Conservation (phyloP, 2,113 vertebrate species). For the Bufo gargarizans region DNA sequence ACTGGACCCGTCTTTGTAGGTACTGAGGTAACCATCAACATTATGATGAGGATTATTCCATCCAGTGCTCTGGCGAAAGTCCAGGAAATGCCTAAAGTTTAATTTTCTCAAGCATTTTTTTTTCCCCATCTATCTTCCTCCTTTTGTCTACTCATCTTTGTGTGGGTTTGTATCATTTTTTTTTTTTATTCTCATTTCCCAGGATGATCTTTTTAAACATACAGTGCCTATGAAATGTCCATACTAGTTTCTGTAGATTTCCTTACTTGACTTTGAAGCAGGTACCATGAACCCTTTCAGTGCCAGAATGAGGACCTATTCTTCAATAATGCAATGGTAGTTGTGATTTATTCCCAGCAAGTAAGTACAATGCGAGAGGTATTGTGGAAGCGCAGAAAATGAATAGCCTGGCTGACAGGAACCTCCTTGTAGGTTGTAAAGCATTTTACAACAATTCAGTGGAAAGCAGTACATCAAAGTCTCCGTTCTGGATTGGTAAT, state of each 20-base stretch:
- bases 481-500: neutral
- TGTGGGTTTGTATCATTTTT: neutral
- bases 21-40: neutral
- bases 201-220: neutral
- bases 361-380: neutral
- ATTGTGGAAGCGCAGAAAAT: neutral
- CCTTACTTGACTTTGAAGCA: neutral
- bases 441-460: neutral
- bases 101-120: neutral
- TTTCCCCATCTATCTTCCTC: neutral
- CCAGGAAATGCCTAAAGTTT: neutral
- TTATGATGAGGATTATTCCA: constrained; percentile 3
- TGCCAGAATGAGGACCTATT: neutral
- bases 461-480: constrained; percentile 20
- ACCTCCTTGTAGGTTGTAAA: constrained; percentile 12
- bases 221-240: constrained; percentile 38
- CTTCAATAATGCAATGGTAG: neutral
- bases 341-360: neutral
- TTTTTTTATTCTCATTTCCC: neutral
- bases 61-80: constrained; percentile 10
- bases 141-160: neutral
- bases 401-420: neutral
- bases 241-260: neutral
- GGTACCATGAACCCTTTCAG: constrained; percentile 9
- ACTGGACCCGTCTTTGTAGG: constrained; percentile 3